Evolutionary conservation across 2,888 invertebrate genomes (phyloP), one percentile per base, ranked within the genome.

Genomic region (Sminthurides aquaticus): DNA sequence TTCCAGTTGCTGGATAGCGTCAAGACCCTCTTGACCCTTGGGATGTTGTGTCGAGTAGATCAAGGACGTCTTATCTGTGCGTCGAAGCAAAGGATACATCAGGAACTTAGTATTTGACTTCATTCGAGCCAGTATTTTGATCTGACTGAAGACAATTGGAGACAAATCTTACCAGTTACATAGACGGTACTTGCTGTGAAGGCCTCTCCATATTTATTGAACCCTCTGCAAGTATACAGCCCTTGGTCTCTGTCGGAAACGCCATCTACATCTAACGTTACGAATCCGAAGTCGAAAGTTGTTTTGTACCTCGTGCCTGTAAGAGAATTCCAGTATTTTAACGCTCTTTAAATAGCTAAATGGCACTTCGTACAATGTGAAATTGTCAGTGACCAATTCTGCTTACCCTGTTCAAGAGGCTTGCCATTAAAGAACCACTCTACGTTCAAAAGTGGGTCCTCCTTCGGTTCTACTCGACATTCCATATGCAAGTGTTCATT

Each of bases 381-480:
- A n/a, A n/a, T n/a, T n/a, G n/a, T n/a, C n/a, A n/a, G n/a, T n/a
- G n/a, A n/a, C n/a, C n/a, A n/a, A n/a, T n/a, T 43, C 18, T 18
- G 24, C 49, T 52, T 59, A 52, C 61, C 92, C 77, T 91, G 89
- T 73, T 89, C 89, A 57, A 94, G 79, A 34, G 87, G 83, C 80
- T 92, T 91, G 58, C 93, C 92, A 77, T 94, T 94, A 77, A 94
- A 91, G 79, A 89, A 93, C 94, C 94, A 95, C 80, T 94, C 93
- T 71, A 94, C 88, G 77, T 88, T 90, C 60, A 94, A 80, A 76
- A 91, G 87, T 5, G 93, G 92, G 82, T 94, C 94, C 77, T 90
- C 88, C 77, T 92, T 92, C 0, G 97, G 97, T 78, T 94, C 92
- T 22, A 98, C 91, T 75, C 91, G 90, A 58, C 91, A 96, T 80